Evolutionary conservation across 2,888 invertebrate genomes (phyloP).

Genomic region (Cinara cedri): DNA sequence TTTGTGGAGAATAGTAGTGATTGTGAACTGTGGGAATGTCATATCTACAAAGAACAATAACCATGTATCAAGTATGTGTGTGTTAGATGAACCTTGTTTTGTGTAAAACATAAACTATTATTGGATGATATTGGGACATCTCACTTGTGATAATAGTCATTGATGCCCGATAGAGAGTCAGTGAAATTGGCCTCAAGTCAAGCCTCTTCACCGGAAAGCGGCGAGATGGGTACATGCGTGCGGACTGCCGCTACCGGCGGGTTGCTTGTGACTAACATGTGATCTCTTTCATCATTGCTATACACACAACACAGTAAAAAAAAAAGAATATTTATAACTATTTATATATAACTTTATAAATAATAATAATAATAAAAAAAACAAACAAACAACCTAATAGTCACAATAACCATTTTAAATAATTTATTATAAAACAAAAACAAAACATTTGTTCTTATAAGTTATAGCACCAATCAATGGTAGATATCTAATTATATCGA

Average conservation of each 20-base stretch:
- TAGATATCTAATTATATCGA: neutral
- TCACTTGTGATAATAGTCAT: slow-evolving; percentile 55
- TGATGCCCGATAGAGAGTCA: slow-evolving; percentile 53
- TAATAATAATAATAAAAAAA: slow-evolving; percentile 35
- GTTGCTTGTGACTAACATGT: slow-evolving; percentile 52
- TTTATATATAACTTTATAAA: no score
- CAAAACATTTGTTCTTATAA: slow-evolving; percentile 37
- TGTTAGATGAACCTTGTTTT: slow-evolving; percentile 32
- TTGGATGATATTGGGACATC: slow-evolving; percentile 29
- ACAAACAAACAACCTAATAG: slow-evolving; percentile 34
- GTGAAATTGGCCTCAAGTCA: slow-evolving; percentile 57
- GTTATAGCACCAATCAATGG: slow-evolving; percentile 22
- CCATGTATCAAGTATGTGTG: slow-evolving; percentile 27
- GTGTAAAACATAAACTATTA: slow-evolving; percentile 28
- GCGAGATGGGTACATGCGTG: slow-evolving; percentile 48
- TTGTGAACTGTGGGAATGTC: slow-evolving; percentile 41
- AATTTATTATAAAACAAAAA: slow-evolving; percentile 37
- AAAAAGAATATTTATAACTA: slow-evolving; percentile 24
- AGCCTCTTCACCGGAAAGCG: slow-evolving; percentile 54
- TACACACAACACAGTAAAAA: slow-evolving; percentile 49
- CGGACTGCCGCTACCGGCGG: slow-evolving; percentile 53
- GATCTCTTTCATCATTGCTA: slow-evolving; percentile 54
- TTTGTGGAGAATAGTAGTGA: slow-evolving; percentile 47
- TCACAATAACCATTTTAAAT: slow-evolving; percentile 21
- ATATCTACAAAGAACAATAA: slow-evolving; percentile 48